Base-by-base conservation (phyloP, 2,888 invertebrate genomes). In the Agrochola lota region DNA sequence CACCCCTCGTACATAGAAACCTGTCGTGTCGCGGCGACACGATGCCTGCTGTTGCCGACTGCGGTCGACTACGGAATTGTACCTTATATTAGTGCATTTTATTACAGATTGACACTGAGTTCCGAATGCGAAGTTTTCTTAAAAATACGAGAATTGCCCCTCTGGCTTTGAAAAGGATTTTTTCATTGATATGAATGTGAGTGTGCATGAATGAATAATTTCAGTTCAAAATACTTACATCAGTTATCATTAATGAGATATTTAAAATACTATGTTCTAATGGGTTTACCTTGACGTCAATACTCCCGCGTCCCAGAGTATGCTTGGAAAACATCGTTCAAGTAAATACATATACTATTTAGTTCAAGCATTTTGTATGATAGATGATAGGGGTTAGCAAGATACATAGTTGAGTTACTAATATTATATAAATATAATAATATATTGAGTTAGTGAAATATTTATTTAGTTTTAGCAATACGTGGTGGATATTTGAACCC, bases 251-350 rank as follows among this genome's bases (percentile, higher is more conserved):
- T 71, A 75, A 80, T 59, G 71, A 74, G 77, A 83, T 77, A 79
- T 71, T 67, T 81, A 78, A 77, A 77, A 82, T 80, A 80, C 74
- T 81, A 85, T 78, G 82, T 75, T 85, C 85, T 81, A 85, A 83
- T 83, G 85, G 82, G 88, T 89, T 97, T 97, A 98, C 98, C 98
- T 97, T 97, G 90, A 97, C 97, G 96, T 98, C 98, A 95, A 97
- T 97, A 95, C 97, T 97, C 91, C 97, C 97, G 90, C 97, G 97
- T 92, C 96, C 96, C 90, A 95, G 92, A 94, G 96, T 94, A 94
- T 95, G 97, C 97, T 97, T 97, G 97, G 93, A 97, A 97, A 92
- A 93, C 91, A 81, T 80, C 57, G 43, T 78, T 85, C 64, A 80
- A 68, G 82, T 80, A 72, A 81, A 79, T 77, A 81, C 79, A 77